A percentile compares a stretch with the other conserved stretches of the same genome.
These are phyloP conservation scores for Ataeniobius toweri DNA, from an alignment of 2,797 vertebrate species.

Conservation along the genomic window DNA sequence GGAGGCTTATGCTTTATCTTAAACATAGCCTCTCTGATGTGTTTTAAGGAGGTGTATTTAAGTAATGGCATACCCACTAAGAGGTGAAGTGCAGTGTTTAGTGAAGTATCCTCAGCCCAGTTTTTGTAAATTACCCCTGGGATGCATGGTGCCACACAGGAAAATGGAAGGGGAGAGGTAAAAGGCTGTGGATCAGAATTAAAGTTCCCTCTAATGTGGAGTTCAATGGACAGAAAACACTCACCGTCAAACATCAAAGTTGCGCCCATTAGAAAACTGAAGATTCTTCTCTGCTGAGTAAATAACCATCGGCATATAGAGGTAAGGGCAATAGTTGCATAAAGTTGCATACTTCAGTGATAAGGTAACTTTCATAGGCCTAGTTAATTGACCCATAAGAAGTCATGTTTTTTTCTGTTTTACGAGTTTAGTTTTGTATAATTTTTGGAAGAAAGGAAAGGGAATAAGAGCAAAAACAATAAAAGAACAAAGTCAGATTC, in stretches of 20 bases:
- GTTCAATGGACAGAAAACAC: slow-evolving; percentile 42
- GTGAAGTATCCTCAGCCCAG: slow-evolving; percentile 50
- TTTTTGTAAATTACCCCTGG: slow-evolving; percentile 57
- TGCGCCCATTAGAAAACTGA: slow-evolving; percentile 30
- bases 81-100: slow-evolving; percentile 39
- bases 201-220: slow-evolving; percentile 50
- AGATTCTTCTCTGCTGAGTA: slow-evolving; percentile 20
- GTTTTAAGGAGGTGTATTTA: slow-evolving; percentile 26
- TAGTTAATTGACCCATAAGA: neutral
- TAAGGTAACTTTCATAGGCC: neutral
- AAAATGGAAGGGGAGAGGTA: slow-evolving; percentile 5
- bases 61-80: slow-evolving; percentile 31
- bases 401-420: neutral
- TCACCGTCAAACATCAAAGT: slow-evolving; percentile 56
- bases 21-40: slow-evolving; percentile 4
- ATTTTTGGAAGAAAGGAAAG: neutral
- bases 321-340: slow-evolving; percentile 29
- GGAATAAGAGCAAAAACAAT: neutral
- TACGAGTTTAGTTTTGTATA: neutral
- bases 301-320: slow-evolving; percentile 18
- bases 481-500: slow-evolving; percentile 6
- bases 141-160: slow-evolving; percentile 19
- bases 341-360: slow-evolving; percentile 19
- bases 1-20: slow-evolving; percentile 9
- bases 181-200: slow-evolving; percentile 18